Conservation (phyloP, 1,140 invertebrate species). For the Lordiphosa mommai region DNA sequence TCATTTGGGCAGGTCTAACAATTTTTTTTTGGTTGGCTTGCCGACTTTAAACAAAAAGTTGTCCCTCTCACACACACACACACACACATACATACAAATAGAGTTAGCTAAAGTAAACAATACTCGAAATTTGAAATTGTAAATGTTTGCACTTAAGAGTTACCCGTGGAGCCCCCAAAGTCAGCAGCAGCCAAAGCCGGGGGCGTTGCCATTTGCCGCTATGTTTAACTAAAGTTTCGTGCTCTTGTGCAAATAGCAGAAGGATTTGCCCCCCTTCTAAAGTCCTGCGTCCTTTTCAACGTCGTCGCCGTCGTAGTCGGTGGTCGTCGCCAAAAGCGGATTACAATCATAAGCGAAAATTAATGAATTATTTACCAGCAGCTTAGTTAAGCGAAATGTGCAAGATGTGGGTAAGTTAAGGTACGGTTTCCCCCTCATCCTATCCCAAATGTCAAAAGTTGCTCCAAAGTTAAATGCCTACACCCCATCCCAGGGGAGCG, state of each 20-base stretch:
- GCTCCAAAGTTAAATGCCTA: slow-evolving; percentile 40
- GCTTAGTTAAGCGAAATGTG: slow-evolving; percentile 10
- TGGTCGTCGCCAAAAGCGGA: slow-evolving; percentile 42
- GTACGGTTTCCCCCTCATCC: no score
- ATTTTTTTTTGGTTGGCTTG: neutral
- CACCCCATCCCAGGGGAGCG: neutral
- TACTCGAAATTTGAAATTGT: slow-evolving; percentile 60
- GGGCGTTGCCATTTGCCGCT: slow-evolving; percentile 46
- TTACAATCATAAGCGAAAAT: slow-evolving; percentile 68
- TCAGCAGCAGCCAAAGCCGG: slow-evolving; percentile 33
- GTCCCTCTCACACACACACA: neutral
- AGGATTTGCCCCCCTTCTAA: slow-evolving; percentile 22
- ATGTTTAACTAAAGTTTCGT: slow-evolving; percentile 67
- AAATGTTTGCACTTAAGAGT: slow-evolving; percentile 50
- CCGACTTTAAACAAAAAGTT: slow-evolving; percentile 8
- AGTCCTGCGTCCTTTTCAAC: neutral
- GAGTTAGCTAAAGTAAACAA: slow-evolving; percentile 55
- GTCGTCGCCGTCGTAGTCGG: slow-evolving; percentile 1
- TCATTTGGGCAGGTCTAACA: slow-evolving; percentile 6
- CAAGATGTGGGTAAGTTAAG: slow-evolving; percentile 2
- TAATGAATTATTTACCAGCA: slow-evolving; percentile 31
- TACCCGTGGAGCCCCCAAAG: slow-evolving; percentile 23
- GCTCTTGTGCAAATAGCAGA: slow-evolving; percentile 61
- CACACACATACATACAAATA: slow-evolving; percentile 9
- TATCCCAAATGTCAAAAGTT: slow-evolving; percentile 44